Conservation (phyloP, 2,797 vertebrate genomes). For the Gobionotothen gibberifrons region DNA sequence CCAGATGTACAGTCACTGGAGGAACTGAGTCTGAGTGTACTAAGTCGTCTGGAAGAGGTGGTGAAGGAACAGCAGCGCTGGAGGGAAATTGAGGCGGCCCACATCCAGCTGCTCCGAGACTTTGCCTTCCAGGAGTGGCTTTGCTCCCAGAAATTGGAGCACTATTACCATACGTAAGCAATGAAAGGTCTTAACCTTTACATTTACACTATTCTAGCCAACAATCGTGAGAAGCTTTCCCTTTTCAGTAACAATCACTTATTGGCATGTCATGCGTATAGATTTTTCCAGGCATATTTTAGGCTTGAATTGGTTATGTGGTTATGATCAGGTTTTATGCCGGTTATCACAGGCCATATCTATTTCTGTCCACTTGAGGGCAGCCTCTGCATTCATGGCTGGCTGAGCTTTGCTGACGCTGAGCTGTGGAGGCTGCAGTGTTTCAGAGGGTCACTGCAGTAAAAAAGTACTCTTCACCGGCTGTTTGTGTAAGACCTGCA, state of each 20-base stretch:
- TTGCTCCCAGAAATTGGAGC: slow-evolving; percentile 85
- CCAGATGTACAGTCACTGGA: slow-evolving; percentile 88
- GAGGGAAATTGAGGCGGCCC: slow-evolving; percentile 84
- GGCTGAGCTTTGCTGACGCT: slow-evolving; percentile 67
- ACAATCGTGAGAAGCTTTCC: neutral
- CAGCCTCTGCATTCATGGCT: slow-evolving; percentile 52
- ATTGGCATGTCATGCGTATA: slow-evolving; percentile 20
- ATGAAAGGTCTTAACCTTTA: slow-evolving; percentile 31
- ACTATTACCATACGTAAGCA: slow-evolving; percentile 87
- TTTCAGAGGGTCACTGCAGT: slow-evolving; percentile 80
- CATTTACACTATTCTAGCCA: slow-evolving; percentile 18
- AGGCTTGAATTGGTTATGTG: neutral
- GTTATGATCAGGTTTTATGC: neutral
- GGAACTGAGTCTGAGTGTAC: slow-evolving; percentile 85
- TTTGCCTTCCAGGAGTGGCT: slow-evolving; percentile 90
- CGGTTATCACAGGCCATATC: slow-evolving; percentile 20
- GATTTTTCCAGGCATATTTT: neutral
- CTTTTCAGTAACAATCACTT: slow-evolving; percentile 21
- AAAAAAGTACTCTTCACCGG: slow-evolving; percentile 62
- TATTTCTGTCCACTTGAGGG: slow-evolving; percentile 73
- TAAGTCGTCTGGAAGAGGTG: slow-evolving; percentile 85
- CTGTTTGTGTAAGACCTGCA: slow-evolving; percentile 63
- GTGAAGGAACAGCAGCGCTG: slow-evolving; percentile 82
- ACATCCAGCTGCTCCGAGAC: slow-evolving; percentile 85
- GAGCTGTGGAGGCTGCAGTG: slow-evolving; percentile 69